Evolutionary conservation across 2,888 invertebrate species (phyloP), one percentile per base, ranked within the genome.

Genomic region (Tipula lateralis): DNA sequence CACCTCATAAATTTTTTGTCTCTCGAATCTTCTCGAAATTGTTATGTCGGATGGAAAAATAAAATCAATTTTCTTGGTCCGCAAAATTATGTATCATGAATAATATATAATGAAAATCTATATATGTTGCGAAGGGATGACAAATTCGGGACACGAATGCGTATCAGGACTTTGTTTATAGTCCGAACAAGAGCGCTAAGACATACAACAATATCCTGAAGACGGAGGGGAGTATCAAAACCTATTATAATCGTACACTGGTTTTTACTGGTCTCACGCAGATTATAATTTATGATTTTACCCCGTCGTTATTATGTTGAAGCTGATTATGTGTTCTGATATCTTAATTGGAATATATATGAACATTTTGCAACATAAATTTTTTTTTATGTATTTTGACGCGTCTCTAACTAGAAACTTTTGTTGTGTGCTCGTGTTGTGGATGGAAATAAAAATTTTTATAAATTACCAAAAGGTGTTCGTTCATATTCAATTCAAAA

Each of bases 271-370:
- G 66, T 66, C 24, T 66, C 66, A 66, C 66, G 24, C 66, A 66
- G 66, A 66, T 66, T 66, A 66, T 66, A 66, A 66, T 66, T 66
- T 66, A 66, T 66, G 66, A 66, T 24, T 66, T 66, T 66, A 24
- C 24, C 24, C 24, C 13, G 2, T 66, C 24, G 66, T 24, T 66
- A 24, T 66, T 66, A 7, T 66, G 66, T 9, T 66, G 66, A 7
- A 9, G 50, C 16, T 66, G 24, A 24, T 66, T 7, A 7, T 66
- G 5, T 66, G 24, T n/a, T n/a, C n/a, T 66, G 66, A 66, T 66
- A 66, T 66, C 66, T 24, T 66, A 66, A 66, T 66, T 66, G 66
- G 66, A 66, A 66, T 66, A 66, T 39, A 32, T 44, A 44, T 44
- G 24, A 24, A 66, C 19, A 66, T 66, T 66, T 66, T 66, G 66